Evolutionary conservation across 2,888 invertebrate genomes (phyloP).

Genomic region (Agapostemon virescens): DNA sequence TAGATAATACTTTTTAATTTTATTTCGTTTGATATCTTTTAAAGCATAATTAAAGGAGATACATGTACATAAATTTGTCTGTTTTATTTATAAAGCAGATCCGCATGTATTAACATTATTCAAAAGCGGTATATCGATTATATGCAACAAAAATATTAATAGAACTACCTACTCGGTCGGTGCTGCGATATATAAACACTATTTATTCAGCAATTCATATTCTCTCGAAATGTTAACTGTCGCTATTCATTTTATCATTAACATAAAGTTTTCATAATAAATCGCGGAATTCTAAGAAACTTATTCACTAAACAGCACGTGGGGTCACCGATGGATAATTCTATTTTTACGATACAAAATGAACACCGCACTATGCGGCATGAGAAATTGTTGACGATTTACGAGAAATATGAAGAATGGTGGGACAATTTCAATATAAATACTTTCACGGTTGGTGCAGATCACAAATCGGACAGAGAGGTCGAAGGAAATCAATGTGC

Average conservation of each 20-base stretch:
- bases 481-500: background rate
- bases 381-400: conserved; percentile 22
- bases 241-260: background rate
- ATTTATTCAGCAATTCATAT: background rate
- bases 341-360: conserved; percentile 56
- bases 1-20: background rate
- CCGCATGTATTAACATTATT: conserved; percentile 14
- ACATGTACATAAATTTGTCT: background rate
- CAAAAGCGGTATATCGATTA: conserved; percentile 37
- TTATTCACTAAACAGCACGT: conserved; percentile 35
- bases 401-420: conserved; percentile 15
- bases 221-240: background rate
- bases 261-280: conserved; percentile 4
- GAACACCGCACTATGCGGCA: conserved; percentile 44
- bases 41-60: background rate
- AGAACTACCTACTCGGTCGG: background rate
- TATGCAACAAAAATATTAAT: conserved; percentile 32
- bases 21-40: background rate
- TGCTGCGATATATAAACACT: background rate
- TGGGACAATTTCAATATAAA: background rate
- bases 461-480: background rate
- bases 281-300: background rate
- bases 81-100: background rate
- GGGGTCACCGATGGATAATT: conserved; percentile 39
- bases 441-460: background rate